A percentile compares a stretch with the other conserved stretches of the same genome.
These are phyloP conservation scores for Catocala fraxini DNA, from an alignment of 2,888 invertebrate genomes.

Conservation along the genomic window DNA sequence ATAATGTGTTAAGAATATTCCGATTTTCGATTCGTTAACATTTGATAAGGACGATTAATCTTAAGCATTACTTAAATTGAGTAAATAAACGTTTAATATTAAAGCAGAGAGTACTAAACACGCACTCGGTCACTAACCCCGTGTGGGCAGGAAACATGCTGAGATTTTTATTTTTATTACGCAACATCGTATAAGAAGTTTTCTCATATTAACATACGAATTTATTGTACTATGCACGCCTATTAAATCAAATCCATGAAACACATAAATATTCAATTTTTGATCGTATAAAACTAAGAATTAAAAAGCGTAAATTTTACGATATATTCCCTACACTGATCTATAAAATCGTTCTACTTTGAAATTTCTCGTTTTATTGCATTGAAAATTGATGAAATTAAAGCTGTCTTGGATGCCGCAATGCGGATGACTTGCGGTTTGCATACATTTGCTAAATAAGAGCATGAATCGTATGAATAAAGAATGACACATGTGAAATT, in stretches of 20 bases:
- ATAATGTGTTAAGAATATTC: slow-evolving; percentile 4
- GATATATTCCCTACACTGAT: slow-evolving; percentile 16
- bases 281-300: slow-evolving; percentile 16
- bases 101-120: slow-evolving; percentile 35
- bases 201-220: slow-evolving; percentile 52
- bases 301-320: slow-evolving; percentile 24
- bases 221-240: slow-evolving; percentile 39
- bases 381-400: slow-evolving; percentile 6
- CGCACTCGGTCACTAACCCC: slow-evolving; percentile 48
- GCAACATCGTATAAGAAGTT: slow-evolving; percentile 41
- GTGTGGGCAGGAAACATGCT: slow-evolving; percentile 50
- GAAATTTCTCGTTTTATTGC: not conserved
- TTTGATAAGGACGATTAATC: slow-evolving; percentile 49
- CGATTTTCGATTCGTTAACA: slow-evolving; percentile 33
- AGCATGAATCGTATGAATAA: slow-evolving; percentile 1
- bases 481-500: slow-evolving; percentile 2
- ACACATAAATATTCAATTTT: slow-evolving; percentile 26
- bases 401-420: slow-evolving; percentile 5
- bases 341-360: slow-evolving; percentile 9
- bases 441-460: slow-evolving; percentile 4
- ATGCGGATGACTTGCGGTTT: slow-evolving; percentile 10
- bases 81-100: slow-evolving; percentile 42
- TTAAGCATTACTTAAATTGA: slow-evolving; percentile 49
- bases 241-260: slow-evolving; percentile 37
- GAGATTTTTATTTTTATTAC: slow-evolving; percentile 55